A percentile compares a stretch with the other conserved stretches of the same genome.
phyloP scores from a whole-genome alignment of 2,888 invertebrate species.

The Zelleria hepariella region DNA sequence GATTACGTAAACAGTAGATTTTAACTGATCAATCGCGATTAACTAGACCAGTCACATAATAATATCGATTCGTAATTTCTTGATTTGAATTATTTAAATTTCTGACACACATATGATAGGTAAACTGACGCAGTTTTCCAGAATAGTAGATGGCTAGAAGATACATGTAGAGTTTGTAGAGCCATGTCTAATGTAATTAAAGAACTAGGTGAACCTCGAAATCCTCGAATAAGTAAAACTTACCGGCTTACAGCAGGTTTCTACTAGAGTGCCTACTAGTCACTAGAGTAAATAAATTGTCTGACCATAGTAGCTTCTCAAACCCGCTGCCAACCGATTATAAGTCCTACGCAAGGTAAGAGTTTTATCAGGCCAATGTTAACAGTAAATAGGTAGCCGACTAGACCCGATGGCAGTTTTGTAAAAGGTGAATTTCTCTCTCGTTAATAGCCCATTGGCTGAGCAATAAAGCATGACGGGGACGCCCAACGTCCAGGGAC shows the following conservation, averaged over 20 bases:
- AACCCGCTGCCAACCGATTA: too few species aligned
- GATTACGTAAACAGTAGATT: not conserved
- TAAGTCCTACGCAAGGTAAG: too few species aligned
- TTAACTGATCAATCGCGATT: not conserved
- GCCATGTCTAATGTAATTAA: too few species aligned
- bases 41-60: not conserved
- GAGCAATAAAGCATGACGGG: conserved; percentile 13
- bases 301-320: too few species aligned
- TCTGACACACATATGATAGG: not conserved
- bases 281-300: too few species aligned
- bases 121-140: not conserved
- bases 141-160: not conserved
- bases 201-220: too few species aligned
- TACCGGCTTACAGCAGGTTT: too few species aligned
- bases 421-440: not conserved
- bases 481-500: conserved; percentile 24
- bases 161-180: not conserved
- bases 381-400: too few species aligned
- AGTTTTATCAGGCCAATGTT: too few species aligned
- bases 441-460: not conserved
- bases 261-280: too few species aligned
- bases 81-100: not conserved
- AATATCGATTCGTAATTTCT: not conserved
- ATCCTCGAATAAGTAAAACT: too few species aligned
- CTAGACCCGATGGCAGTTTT: too few species aligned